Base-by-base conservation (phyloP, 2,797 vertebrate genomes). In the Pogoniulus pusillus region DNA sequence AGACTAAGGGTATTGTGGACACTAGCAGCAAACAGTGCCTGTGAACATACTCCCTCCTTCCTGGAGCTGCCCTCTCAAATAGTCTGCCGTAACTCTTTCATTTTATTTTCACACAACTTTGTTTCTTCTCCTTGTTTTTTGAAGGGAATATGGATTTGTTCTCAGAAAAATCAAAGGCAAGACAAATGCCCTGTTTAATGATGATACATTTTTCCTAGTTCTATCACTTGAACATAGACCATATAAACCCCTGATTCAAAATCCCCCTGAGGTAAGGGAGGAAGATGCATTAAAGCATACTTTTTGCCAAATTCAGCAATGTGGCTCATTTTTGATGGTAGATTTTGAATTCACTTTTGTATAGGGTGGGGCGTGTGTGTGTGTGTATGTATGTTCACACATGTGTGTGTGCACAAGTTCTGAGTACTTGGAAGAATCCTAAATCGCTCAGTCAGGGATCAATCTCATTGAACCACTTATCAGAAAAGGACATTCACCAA, bases 1-100 rank as follows among this genome's bases (percentile, higher is more conserved):
- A 91, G 66, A 92, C 82, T 94, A 94, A 92, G 53, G 58, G 35
- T 73, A 76, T 89, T 93, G 82, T 87, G 63, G 60, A 54, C n/a
- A 83, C 18, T 59, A 89, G 80, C 71, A 92, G 49, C 82, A 92
- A 95, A 89, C 76, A 92, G 73, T 85, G 80, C 80, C 75, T 68
- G 39, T 84, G 82, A 85, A 76, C 29, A 4, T 45, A 84, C 60
- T 91, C 34, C 66, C 51, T 0, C 1, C 55, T 90, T 82, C 86
- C 57, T 45, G 58, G 53, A 89, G 71, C 60, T 26, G 4, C 24
- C 26, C 43, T 91, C 60, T 41, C 55, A 71, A 90, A 62, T 4
- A 78, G 43, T 49, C 60, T 86, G 53, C 64, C 94, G 76, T 23
- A 70, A 62, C 69, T 76, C 58, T 84, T 79, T 69, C 51, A 65